These are phyloP conservation scores for Leptoteleia sp. DNA, from an alignment of 1,140 invertebrate species.

Conservation along the genomic window DNA sequence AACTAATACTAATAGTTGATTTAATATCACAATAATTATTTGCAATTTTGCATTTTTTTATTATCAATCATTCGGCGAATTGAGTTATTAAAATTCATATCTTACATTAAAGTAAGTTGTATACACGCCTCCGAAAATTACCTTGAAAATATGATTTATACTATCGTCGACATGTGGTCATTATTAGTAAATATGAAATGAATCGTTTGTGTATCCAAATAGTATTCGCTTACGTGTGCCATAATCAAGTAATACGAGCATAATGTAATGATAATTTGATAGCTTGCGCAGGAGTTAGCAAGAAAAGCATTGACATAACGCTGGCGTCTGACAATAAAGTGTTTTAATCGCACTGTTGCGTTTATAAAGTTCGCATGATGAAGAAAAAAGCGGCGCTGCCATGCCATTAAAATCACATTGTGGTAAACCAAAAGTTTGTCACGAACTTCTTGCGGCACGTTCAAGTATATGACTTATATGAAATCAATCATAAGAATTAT, in stretches of 20 bases:
- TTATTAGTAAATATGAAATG: too few relatives aligned
- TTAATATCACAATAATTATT: too few relatives aligned
- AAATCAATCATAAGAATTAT: conserved; percentile 36
- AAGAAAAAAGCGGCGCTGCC: conserved; percentile 21
- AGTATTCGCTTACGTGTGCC: conserved; percentile 67
- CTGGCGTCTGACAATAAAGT: conserved; percentile 35
- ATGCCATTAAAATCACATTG: conserved; percentile 51
- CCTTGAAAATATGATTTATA: too few relatives aligned
- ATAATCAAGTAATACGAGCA: conserved; percentile 78
- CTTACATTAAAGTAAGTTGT: too few relatives aligned
- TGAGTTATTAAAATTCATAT: too few relatives aligned
- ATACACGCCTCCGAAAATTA: too few relatives aligned
- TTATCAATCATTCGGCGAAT: too few relatives aligned
- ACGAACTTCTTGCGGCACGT: conserved; percentile 29
- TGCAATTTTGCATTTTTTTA: too few relatives aligned
- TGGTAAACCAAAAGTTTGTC: conserved; percentile 26
- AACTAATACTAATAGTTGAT: too few relatives aligned
- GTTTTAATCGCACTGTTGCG: conserved; percentile 60
- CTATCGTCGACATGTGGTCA: too few relatives aligned
- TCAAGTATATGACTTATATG: conserved; percentile 26
- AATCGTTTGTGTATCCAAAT: background rate
- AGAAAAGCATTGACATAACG: conserved; percentile 57
- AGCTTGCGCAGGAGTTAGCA: conserved; percentile 64
- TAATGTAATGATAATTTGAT: conserved; percentile 71
- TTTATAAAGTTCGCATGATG: conserved; percentile 39